phyloP scores from a whole-genome alignment of 2,797 vertebrate genomes.

The Centroberyx gerrardi region DNA sequence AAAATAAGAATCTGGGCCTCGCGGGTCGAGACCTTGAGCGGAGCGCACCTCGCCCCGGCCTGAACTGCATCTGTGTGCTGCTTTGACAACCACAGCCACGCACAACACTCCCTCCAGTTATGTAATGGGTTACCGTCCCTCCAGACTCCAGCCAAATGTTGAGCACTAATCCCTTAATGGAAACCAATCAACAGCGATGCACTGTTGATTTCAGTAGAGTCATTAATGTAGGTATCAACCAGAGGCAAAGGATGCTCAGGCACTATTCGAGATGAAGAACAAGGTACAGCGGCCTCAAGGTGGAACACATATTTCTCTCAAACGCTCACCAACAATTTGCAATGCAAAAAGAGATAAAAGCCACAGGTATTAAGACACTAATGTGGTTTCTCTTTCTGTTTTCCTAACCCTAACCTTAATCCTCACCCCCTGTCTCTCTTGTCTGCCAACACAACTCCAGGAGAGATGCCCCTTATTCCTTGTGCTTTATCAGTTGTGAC shows the following conservation, averaged over 20 bases:
- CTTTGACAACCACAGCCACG: neutral
- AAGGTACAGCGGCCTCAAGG: constrained; percentile 22
- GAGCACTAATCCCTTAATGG: constrained; percentile 34
- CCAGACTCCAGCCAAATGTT: constrained; percentile 41
- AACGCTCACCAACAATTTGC: too few species aligned
- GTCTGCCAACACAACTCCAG: constrained; percentile 8
- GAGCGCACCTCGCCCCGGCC: neutral
- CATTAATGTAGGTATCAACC: neutral
- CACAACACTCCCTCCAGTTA: constrained; percentile 16
- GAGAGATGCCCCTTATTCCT: constrained; percentile 25
- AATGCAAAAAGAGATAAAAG: too few species aligned
- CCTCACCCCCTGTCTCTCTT: constrained; percentile 1
- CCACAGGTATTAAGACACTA: neutral
- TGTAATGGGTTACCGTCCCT: constrained; percentile 1
- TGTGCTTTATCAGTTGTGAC: constrained; percentile 60
- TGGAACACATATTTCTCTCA: neutral
- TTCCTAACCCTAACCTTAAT: constrained; percentile 33
- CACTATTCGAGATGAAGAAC: neutral
- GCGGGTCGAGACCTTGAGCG: constrained; percentile 1
- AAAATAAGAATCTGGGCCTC: constrained; percentile 1
- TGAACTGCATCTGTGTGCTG: neutral
- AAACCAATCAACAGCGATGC: constrained; percentile 12
- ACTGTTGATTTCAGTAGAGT: neutral
- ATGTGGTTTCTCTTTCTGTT: neutral
- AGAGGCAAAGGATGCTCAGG: neutral